Conservation (phyloP, 2,113 vertebrate species). For the Diadophis punctatus region DNA sequence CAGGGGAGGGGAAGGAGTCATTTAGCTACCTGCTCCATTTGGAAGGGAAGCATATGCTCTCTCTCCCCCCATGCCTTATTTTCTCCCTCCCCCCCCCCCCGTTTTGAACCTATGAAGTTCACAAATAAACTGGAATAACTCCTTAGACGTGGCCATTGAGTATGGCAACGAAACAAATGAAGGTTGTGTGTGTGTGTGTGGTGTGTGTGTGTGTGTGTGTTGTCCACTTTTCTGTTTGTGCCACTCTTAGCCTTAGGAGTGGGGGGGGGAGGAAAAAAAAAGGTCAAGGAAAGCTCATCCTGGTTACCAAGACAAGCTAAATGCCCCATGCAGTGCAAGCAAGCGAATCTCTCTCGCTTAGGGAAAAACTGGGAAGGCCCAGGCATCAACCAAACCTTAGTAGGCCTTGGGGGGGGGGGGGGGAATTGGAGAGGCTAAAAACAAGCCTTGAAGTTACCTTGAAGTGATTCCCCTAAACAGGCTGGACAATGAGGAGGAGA, state of each 20-base stretch:
- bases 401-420: rapidly evolving
- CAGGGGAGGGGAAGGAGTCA: rapidly evolving
- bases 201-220: no score
- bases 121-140: not conserved
- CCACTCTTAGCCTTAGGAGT: not conserved
- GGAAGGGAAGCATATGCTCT: not conserved
- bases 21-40: not conserved
- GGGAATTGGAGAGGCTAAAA: not conserved
- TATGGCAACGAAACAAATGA: not conserved
- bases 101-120: not conserved
- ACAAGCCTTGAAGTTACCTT: conserved; percentile 29
- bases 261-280: no score
- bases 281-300: not conserved
- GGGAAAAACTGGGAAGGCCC: not conserved
- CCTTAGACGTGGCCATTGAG: not conserved
- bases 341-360: no score
- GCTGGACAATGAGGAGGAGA: conserved; percentile 27
- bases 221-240: not conserved
- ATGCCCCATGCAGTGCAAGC: no score
- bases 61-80: rapidly evolving
- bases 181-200: not conserved
- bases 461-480: conserved; percentile 32
- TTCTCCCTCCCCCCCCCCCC: no score
- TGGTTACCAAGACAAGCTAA: no score
- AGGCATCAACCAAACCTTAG: not conserved